These are phyloP conservation scores for Sander vitreus DNA, from an alignment of 2,113 vertebrate species.

Conservation along the genomic window DNA sequence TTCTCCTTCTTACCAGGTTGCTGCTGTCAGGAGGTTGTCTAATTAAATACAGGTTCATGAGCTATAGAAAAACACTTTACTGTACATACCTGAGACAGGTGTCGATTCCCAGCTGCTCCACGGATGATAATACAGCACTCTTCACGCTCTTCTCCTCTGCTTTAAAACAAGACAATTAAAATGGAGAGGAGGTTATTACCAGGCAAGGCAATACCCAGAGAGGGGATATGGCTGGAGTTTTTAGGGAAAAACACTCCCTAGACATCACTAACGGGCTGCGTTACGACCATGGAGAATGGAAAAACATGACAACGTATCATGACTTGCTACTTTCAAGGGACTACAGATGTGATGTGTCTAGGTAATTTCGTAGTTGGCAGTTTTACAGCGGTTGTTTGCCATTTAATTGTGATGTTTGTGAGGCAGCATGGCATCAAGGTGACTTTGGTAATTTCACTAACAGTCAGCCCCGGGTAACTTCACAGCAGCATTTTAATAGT, in stretches of 20 bases:
- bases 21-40: background rate
- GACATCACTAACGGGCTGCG: background rate
- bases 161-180: conserved; percentile 55
- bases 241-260: background rate
- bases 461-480: conserved; percentile 48
- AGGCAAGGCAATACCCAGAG: background rate
- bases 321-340: conserved; percentile 19
- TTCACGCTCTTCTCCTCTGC: conserved; percentile 54
- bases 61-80: conserved; percentile 18
- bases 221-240: conserved; percentile 1
- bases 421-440: conserved; percentile 29
- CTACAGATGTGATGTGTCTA: conserved; percentile 15
- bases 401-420: conserved; percentile 50
- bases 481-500: conserved; percentile 30
- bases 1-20: background rate
- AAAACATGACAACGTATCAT: conserved; percentile 29
- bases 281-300: conserved; percentile 1
- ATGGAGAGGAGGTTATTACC: conserved; percentile 26
- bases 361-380: conserved; percentile 21
- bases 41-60: conserved; percentile 22
- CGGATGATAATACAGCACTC: conserved; percentile 46
- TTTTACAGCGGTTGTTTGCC: conserved; percentile 37
- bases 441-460: conserved; percentile 39
- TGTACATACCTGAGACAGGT: conserved; percentile 71
- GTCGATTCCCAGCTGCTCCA: conserved; percentile 75